Conservation (phyloP, 2,113 vertebrate species). For the Albula goreensis region DNA sequence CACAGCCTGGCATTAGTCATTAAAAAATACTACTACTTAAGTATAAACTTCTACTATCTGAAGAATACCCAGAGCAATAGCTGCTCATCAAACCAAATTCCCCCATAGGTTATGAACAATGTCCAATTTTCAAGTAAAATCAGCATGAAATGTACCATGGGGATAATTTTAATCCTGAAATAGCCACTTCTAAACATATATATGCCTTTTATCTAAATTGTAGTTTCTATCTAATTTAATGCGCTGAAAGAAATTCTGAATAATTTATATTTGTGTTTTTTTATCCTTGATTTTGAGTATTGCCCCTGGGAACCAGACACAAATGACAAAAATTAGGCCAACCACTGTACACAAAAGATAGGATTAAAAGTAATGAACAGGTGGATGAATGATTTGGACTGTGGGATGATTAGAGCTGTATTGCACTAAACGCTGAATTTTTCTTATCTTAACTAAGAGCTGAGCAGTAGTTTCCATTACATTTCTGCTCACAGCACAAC, state of each 20-base stretch:
- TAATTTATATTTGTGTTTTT: neutral
- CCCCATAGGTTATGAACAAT: neutral
- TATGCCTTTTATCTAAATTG: neutral
- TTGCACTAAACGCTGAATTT: no score
- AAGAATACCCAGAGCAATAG: neutral
- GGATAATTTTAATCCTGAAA: neutral
- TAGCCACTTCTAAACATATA: neutral
- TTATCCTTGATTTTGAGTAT: neutral
- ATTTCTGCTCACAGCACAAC: neutral
- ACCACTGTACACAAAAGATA: neutral
- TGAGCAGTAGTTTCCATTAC: neutral
- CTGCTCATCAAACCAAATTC: neutral
- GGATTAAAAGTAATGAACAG: neutral
- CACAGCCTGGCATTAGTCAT: no score
- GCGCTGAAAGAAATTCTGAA: neutral
- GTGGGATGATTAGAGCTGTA: neutral
- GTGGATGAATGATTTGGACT: neutral
- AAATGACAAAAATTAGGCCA: neutral
- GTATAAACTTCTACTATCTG: neutral
- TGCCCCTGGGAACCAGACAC: neutral
- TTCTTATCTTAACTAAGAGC: neutral
- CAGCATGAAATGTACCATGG: neutral
- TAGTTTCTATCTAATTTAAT: neutral
- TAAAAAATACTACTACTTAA: no score
- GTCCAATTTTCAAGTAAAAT: neutral